Base-by-base conservation (phyloP, 2,113 vertebrate species). In the Eublepharis macularius region DNA sequence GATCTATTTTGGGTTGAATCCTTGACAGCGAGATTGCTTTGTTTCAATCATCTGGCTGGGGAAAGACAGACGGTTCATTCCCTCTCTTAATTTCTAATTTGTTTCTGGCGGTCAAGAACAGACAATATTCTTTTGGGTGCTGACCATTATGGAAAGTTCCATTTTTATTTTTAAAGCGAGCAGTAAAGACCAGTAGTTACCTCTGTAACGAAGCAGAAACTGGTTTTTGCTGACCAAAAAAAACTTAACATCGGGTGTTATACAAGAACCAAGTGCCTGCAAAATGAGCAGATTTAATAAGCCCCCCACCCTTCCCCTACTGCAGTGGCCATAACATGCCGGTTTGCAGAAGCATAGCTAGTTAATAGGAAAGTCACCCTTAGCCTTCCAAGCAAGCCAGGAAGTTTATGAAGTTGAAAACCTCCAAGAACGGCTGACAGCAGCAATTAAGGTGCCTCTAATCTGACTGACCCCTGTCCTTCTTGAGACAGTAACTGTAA, bases 101-200 rank as follows among this genome's bases (percentile, higher is more conserved):
- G 45, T 86, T 81, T 81, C 36, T 16, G 0, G 36, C 73, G 82
- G 72, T 81, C 68, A 86, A 88, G 79, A 75, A 54, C 69, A 13
- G 70, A 73, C 2, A 43, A 0, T 49, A 11, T 90, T 87, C 86
- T 90, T 83, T 91, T 68, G 24, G 36, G 90, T 80, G 88, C 86
- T 86, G 75, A 79, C 91, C 11, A 51, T 94, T 93, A 90, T 85
- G 12, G 63, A 83, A 88, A 80, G 92, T 90, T 84, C 76, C 54
- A 7, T 93, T 89, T 86, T n/a, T n/a, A n/a, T n/a, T n/a, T 93
- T 88, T 93, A 92, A 94, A 89, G 85, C 82, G 93, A 92, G 88
- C 87, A 89, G 76, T 89, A 92, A 95, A 54, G 94, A 95, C 54
- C 75, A 32, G 41, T 80, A 80, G 45, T 80, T 90, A 82, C 92